These are phyloP conservation scores for Polypedilum vanderplanki DNA, from an alignment of 1,140 invertebrate genomes.

Conservation along the genomic window DNA sequence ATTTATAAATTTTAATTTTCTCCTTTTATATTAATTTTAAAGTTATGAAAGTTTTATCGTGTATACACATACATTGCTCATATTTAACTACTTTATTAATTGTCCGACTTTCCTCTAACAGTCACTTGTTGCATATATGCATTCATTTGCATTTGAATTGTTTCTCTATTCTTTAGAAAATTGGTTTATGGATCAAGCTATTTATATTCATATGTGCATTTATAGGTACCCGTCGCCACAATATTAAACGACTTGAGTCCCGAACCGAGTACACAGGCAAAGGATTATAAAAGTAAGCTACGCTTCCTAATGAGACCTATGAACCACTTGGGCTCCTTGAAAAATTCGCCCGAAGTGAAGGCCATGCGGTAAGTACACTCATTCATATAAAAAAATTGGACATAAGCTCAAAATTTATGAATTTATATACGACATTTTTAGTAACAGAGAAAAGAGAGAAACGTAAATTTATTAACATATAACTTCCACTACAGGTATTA, in stretches of 20 bases:
- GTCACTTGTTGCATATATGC: neutral
- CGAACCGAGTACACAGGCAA: conserved; percentile 4
- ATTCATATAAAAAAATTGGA: too few species aligned
- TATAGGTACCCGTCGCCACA: neutral
- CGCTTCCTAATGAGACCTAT: conserved; percentile 30
- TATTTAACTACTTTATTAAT: too few species aligned
- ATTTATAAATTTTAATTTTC: too few species aligned
- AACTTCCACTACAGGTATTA: conserved; percentile 56
- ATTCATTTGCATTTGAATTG: neutral
- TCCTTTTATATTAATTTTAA: too few species aligned
- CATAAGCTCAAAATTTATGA: too few species aligned
- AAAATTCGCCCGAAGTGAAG: conserved; percentile 33
- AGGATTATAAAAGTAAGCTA: conserved; percentile 23
- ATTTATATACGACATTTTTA: too few species aligned
- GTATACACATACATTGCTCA: too few species aligned
- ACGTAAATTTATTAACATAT: too few species aligned
- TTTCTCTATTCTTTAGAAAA: neutral
- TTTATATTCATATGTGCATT: neutral
- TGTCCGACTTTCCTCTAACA: too few species aligned
- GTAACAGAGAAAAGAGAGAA: too few species aligned
- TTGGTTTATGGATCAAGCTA: too few species aligned
- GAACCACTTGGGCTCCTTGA: conserved; percentile 30
- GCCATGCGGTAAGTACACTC: conserved; percentile 42
- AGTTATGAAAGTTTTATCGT: too few species aligned
- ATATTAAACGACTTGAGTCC: conserved; percentile 25